phyloP scores from a whole-genome alignment of 2,113 vertebrate species.

The Grammomys dolichurus region DNA sequence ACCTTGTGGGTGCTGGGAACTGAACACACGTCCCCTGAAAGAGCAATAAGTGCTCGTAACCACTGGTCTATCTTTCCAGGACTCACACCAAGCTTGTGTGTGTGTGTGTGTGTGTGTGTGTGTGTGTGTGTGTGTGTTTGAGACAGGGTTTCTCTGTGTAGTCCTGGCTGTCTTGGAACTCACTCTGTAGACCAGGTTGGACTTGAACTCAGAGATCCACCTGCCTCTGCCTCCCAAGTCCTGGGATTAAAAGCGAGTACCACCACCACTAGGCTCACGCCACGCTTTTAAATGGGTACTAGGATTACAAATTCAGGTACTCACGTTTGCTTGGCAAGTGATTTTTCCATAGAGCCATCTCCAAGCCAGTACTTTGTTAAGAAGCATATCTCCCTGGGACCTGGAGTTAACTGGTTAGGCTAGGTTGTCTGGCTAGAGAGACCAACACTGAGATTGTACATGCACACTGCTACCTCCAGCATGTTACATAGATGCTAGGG shows the following conservation, averaged over 20 bases:
- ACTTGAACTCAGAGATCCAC: too few species aligned
- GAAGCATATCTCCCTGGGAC: neutral
- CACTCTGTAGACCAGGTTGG: too few species aligned
- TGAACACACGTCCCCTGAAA: neutral
- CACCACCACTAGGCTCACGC: too few species aligned
- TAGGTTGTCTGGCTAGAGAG: neutral
- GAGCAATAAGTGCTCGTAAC: neutral
- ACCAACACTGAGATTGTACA: neutral
- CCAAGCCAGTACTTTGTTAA: neutral
- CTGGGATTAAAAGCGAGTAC: too few species aligned
- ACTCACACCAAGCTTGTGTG: neutral
- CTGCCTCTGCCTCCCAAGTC: too few species aligned
- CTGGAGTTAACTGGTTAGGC: neutral
- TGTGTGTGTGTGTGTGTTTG: too few species aligned
- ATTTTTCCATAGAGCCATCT: neutral
- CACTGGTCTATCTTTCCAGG: neutral
- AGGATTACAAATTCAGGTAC: neutral
- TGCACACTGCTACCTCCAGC: too few species aligned
- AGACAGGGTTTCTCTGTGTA: too few species aligned
- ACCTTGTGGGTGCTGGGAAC: neutral
- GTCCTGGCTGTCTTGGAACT: too few species aligned
- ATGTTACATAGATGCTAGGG: neutral
- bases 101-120: too few species aligned
- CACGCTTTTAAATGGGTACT: neutral
- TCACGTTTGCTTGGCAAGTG: too few species aligned